Conservation (phyloP, 2,113 vertebrate genomes). For the Phainopepla nitens region DNA sequence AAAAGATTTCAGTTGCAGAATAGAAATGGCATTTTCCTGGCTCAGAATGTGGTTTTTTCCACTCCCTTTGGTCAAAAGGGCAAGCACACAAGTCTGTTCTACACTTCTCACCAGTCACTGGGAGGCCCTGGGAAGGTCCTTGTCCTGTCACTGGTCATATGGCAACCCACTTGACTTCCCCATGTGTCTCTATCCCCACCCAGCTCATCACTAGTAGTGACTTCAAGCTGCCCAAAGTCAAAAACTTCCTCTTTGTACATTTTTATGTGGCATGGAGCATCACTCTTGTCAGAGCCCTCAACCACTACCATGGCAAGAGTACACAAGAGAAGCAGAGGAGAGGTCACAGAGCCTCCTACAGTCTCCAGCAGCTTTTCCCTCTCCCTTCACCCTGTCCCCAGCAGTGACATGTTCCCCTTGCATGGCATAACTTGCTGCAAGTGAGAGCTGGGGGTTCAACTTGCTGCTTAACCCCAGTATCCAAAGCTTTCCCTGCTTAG, state of each 20-base stretch:
- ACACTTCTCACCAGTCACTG: background rate
- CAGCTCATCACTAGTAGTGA: background rate
- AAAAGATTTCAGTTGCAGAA: background rate
- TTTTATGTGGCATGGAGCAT: background rate
- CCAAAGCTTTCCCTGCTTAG: background rate
- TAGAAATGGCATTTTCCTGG: background rate
- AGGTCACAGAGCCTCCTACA: background rate
- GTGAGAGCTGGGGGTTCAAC: background rate
- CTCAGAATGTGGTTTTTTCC: background rate
- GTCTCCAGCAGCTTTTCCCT: background rate
- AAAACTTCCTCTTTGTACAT: background rate
- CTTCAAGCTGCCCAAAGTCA: background rate
- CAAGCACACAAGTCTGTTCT: background rate
- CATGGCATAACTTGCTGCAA: background rate
- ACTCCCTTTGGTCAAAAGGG: background rate
- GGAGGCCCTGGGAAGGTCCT: background rate
- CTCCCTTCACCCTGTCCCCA: background rate
- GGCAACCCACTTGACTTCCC: background rate
- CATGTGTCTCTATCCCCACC: accelerated
- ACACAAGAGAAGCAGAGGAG: accelerated
- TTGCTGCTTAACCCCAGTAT: background rate
- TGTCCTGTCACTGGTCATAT: background rate
- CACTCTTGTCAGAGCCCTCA: background rate
- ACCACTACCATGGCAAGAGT: background rate
- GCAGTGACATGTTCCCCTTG: background rate